Base-by-base conservation (phyloP, 2,888 invertebrate species). In the Sphaerophoria rueppellii region DNA sequence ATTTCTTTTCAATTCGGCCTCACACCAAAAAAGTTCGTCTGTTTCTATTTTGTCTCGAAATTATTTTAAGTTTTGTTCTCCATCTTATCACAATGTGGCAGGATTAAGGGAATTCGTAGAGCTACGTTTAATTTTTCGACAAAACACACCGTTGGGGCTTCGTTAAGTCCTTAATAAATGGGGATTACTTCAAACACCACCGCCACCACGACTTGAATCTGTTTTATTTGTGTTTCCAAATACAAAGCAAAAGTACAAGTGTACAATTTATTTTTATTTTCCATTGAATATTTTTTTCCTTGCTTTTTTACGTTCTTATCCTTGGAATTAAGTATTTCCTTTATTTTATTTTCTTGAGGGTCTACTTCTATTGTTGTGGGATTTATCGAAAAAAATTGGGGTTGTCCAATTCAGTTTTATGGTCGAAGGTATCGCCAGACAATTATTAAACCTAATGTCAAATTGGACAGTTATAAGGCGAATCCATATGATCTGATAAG, bases 171-270 rank as follows among this genome's bases (percentile, higher is more conserved):
- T 78, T 75, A 78, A 82, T 77, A 85, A 78, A 78, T 67, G 71
- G 48, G 85, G 85, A 85, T 85, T 85, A 85, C 81, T 85, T 85
- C 85, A 85, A 76, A 77, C 81, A 85, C 73, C 24, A 48, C 48
- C 76, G 76, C 69, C 16, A 54, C 43, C 32, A 58, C 35, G 16
- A 63, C n/a, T 70, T 48, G 48, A 61, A 70, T 24, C 24, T 58
- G 4, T 60, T 40, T 11, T 3, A 7, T 50, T 50, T 57, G 1
- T 35, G 4, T 34, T n/a, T 55, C 1, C 46, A 32, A 54, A 46
- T 67, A 24, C 65, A 82, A 75, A 60, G 58, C 14, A 54, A 69
- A 60, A 43, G 71, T 65, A 74, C 72, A 83, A 76, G 72, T 83
- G 61, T 72, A 79, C 83, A 83, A 83, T 83, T 57, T 83, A 83